Evolutionary conservation across 2,113 vertebrate species (phyloP).

Genomic region (Cryptomyrus ogoouensis): DNA sequence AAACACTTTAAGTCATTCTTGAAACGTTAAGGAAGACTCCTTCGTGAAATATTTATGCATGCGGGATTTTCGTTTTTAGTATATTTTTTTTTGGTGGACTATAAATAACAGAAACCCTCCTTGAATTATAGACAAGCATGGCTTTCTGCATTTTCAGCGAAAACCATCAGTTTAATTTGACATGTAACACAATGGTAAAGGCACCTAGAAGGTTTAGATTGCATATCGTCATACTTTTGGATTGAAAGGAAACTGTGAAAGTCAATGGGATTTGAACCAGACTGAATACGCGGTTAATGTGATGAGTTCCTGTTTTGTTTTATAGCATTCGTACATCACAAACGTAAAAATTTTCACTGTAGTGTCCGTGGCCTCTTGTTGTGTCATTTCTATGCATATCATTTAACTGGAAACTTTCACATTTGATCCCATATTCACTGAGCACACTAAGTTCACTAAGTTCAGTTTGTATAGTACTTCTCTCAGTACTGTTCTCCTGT

Average conservation of each 20-base stretch:
- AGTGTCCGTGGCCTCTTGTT: background rate
- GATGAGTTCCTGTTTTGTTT: constrained; percentile 7
- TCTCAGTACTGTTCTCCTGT: background rate
- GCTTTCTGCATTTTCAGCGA: background rate
- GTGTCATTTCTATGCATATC: background rate
- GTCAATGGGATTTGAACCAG: background rate
- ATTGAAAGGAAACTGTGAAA: background rate
- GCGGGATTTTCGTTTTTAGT: background rate
- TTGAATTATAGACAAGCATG: background rate
- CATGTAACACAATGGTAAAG: background rate
- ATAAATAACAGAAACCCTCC: background rate
- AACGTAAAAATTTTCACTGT: background rate
- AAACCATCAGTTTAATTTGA: background rate
- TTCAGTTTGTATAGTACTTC: background rate
- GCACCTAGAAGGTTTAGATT: background rate
- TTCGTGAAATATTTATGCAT: background rate
- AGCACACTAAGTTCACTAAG: background rate
- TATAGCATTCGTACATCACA: background rate
- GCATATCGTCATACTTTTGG: background rate
- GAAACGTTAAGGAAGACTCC: background rate
- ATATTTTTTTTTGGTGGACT: background rate
- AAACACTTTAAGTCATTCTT: background rate
- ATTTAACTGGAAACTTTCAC: background rate
- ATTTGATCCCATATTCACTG: background rate
- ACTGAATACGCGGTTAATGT: background rate